Percentiles rank a stretch among this genome's conserved stretches.
phyloP scores from a whole-genome alignment of 2,113 vertebrate genomes.

The Aix galericulata region DNA sequence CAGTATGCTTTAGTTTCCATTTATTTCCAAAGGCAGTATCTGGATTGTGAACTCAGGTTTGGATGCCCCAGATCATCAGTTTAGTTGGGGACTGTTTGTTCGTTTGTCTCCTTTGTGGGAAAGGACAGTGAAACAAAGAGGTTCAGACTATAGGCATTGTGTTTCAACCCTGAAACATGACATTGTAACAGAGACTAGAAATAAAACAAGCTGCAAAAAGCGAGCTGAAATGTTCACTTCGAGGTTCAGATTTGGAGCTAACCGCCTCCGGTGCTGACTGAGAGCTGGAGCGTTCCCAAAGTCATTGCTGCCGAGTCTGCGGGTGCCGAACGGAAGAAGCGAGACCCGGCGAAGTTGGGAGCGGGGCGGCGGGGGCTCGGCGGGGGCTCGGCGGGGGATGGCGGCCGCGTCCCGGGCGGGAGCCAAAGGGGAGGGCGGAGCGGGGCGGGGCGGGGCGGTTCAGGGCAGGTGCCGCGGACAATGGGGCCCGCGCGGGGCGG shows the following conservation, averaged over 20 bases:
- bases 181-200: neutral
- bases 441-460: no score
- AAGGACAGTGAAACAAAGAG: neutral
- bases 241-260: neutral
- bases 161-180: neutral
- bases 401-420: neutral
- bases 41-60: neutral
- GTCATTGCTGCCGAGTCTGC: neutral
- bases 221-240: neutral
- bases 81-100: neutral
- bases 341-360: no score
- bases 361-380: no score
- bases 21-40: slow-evolving; percentile 15
- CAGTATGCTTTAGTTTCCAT: slow-evolving; percentile 13
- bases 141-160: neutral
- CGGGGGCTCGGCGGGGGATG: neutral
- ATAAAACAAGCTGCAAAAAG: neutral
- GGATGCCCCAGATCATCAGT: neutral
- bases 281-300: neutral
- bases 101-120: neutral
- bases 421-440: neutral
- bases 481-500: neutral
- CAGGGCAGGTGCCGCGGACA: neutral
- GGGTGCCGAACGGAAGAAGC: no score
- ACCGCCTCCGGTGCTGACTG: neutral